Conservation (phyloP, 2,113 vertebrate genomes). For the Melanerpes aurifrons region DNA sequence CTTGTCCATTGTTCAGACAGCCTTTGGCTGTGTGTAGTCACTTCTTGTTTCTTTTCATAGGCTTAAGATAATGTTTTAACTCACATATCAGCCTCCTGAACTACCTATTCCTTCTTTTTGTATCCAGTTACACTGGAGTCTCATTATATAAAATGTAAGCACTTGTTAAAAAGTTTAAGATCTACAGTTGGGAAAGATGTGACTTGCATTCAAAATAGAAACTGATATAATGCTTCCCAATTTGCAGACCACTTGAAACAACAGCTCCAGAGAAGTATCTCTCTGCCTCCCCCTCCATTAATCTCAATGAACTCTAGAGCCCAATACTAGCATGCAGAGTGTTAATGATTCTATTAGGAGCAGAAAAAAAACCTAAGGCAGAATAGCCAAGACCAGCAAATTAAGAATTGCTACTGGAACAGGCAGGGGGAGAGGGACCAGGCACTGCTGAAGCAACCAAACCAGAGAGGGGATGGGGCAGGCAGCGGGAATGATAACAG, state of each 20-base stretch:
- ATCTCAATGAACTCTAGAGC: slow-evolving; percentile 66
- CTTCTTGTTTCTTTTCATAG: slow-evolving; percentile 42
- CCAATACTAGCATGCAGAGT: slow-evolving; percentile 14
- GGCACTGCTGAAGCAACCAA: background rate
- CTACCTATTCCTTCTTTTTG: background rate
- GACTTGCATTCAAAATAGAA: slow-evolving; percentile 46
- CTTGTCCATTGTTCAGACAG: slow-evolving; percentile 42
- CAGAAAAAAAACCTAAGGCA: slow-evolving; percentile 41
- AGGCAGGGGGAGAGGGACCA: background rate
- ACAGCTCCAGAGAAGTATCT: slow-evolving; percentile 37
- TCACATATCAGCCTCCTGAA: slow-evolving; percentile 21
- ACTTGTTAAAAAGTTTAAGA: slow-evolving; percentile 30
- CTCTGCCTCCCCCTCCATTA: slow-evolving; percentile 50
- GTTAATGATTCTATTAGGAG: slow-evolving; percentile 63
- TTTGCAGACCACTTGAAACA: slow-evolving; percentile 63
- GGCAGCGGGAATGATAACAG: background rate
- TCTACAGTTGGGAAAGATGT: slow-evolving; percentile 25
- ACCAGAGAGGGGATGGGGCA: background rate
- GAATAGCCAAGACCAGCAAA: background rate
- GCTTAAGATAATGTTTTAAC: slow-evolving; percentile 51
- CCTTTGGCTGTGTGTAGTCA: slow-evolving; percentile 6
- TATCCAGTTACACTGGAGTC: background rate
- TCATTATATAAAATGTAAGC: slow-evolving; percentile 32
- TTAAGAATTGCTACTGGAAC: background rate
- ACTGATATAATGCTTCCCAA: slow-evolving; percentile 39